These are phyloP conservation scores for Ferdinandea cuprea DNA, from an alignment of 2,888 invertebrate genomes.

Conservation along the genomic window DNA sequence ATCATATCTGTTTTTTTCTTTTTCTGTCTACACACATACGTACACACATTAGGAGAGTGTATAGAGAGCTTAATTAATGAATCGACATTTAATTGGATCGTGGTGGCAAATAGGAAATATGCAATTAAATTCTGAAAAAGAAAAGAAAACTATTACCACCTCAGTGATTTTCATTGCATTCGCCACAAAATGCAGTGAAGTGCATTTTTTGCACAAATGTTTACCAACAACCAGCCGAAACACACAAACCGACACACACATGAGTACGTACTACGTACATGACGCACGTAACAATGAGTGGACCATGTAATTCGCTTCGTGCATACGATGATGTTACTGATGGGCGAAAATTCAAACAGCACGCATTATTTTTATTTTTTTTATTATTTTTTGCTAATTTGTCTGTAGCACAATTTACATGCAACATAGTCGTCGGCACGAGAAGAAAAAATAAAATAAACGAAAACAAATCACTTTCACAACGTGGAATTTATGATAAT, in stretches of 20 bases:
- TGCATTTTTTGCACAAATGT: constrained; percentile 38
- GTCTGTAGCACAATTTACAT: constrained; percentile 38
- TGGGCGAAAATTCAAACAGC: constrained; percentile 15
- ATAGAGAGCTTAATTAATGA: constrained; percentile 28
- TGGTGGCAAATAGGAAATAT: constrained; percentile 34
- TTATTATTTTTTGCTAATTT: constrained; percentile 14
- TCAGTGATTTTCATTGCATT: constrained; percentile 60
- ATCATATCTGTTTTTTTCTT: not conserved
- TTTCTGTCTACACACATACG: constrained; percentile 16
- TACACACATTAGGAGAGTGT: constrained; percentile 18
- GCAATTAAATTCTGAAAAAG: constrained; percentile 24
- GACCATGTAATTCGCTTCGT: constrained; percentile 33
- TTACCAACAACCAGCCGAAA: constrained; percentile 18
- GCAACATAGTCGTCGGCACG: constrained; percentile 17
- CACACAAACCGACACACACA: no score
- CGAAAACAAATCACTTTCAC: constrained; percentile 53
- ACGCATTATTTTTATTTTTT: constrained; percentile 32
- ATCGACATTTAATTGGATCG: constrained; percentile 29
- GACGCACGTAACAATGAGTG: constrained; percentile 48
- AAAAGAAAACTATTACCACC: constrained; percentile 51
- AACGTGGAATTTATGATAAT: constrained; percentile 59
- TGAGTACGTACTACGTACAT: not conserved
- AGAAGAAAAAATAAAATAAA: constrained; percentile 15
- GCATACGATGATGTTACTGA: constrained; percentile 5
- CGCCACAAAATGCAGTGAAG: constrained; percentile 32